Percentiles rank a stretch among this genome's conserved stretches.
phyloP scores from a whole-genome alignment of 1,140 invertebrate genomes.

The Drosophila parvula region DNA sequence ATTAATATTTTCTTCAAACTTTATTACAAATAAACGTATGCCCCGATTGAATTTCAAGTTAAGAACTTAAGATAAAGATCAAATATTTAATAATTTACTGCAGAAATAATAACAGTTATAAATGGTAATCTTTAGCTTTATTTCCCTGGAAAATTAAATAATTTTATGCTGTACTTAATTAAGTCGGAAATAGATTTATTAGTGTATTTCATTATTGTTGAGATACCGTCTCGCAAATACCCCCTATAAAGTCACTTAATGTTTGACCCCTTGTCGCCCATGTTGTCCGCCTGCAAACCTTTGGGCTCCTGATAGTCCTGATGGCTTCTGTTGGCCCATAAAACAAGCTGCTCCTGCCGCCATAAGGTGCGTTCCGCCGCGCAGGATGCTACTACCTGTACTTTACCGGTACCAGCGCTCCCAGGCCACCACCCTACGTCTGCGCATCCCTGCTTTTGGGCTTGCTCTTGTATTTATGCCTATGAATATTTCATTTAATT shows the following conservation, averaged over 20 bases:
- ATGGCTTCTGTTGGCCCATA: slow-evolving; percentile 59
- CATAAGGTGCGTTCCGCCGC: slow-evolving; percentile 40
- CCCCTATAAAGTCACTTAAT: slow-evolving; percentile 23
- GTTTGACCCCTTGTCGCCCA: slow-evolving; percentile 30
- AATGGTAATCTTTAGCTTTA: too few relatives aligned
- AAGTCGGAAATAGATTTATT: neutral
- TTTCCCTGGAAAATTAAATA: too few relatives aligned
- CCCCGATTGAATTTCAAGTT: neutral
- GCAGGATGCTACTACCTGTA: slow-evolving; percentile 18
- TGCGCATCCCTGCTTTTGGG: neutral
- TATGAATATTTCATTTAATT: slow-evolving; percentile 83
- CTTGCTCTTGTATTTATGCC: slow-evolving; percentile 71
- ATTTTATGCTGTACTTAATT: neutral
- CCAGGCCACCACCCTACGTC: neutral
- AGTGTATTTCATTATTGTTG: slow-evolving; percentile 4
- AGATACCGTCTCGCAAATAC: too few relatives aligned
- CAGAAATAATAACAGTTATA: too few relatives aligned
- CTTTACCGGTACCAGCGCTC: neutral
- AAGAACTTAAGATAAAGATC: too few relatives aligned
- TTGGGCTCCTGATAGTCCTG: slow-evolving; percentile 27
- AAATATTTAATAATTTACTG: too few relatives aligned
- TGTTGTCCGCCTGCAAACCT: neutral
- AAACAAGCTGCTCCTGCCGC: slow-evolving; percentile 65
- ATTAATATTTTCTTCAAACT: too few relatives aligned
- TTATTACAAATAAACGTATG: too few relatives aligned